Evolutionary conservation across 2,888 invertebrate species (phyloP), one percentile per base, ranked within the genome.

Genomic region (Liopterus haemorrhoidalis): DNA sequence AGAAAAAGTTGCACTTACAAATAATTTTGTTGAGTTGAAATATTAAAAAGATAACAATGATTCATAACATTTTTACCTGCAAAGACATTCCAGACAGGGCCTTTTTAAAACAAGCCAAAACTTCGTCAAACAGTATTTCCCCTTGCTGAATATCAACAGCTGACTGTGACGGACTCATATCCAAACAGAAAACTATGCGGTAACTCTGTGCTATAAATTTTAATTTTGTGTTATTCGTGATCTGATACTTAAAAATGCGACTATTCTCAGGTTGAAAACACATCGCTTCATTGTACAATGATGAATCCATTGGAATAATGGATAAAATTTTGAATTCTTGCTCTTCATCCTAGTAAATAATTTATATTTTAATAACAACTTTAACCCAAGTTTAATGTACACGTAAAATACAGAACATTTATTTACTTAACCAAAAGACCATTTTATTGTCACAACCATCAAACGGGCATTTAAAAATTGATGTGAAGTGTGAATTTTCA

Each of bases 131-230:
- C 48, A 79, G 70, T 41, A 79, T 74, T 60, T 75, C 73, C 9
- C 75, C 76, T 57, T 73, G 70, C 56, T 77, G 72, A 54, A 75
- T 74, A 61, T 79, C 83, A 50, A 84, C 79, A 47, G 81, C 76
- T 35, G 82, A 78, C 46, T 81, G 73, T 2, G 86, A 86, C 6
- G 86, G 85, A 61, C 85, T 85, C 62, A 87, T 73, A 65, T 88
- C 87, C 47, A 88, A 69, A 54, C 85, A 80, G 61, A 82, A 84
- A 33, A 82, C 84, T 53, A 85, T 74, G 50, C 81, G 71, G 62
- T 87, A 86, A 49, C 74, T 73, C 53, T 79, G 75, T 14, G 85
- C 78, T 27, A 87, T 66, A 64, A 84, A 85, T 55, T 78, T 76
- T 22, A 85, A 70, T 49, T 73, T 70, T 30, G 81, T 78, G 19